phyloP scores from a whole-genome alignment of 2,113 vertebrate species.

The Mesembrinibis cayennensis region DNA sequence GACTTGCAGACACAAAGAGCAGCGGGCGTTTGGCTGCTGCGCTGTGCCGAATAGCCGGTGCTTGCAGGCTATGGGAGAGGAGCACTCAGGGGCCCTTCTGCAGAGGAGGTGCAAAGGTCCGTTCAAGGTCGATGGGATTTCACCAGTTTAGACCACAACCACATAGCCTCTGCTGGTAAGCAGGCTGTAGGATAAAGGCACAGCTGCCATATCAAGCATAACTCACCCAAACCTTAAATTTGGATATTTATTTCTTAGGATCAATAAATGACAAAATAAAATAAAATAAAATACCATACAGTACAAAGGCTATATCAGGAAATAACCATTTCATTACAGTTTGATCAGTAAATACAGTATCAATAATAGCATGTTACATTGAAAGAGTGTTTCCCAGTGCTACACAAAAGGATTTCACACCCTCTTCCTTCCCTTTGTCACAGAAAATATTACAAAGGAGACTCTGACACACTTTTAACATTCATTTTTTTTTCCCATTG shows the following conservation, averaged over 20 bases:
- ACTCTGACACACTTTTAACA: neutral
- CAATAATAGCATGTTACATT: constrained; percentile 4
- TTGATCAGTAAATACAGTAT: constrained; percentile 39
- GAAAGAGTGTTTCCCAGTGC: constrained; percentile 25
- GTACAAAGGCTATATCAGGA: constrained; percentile 58
- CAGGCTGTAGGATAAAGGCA: neutral
- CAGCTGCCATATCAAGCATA: neutral
- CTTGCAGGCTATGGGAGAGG: neutral
- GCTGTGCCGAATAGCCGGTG: neutral
- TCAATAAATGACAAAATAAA: constrained; percentile 52
- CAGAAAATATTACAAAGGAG: constrained; percentile 1
- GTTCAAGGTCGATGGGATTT: neutral
- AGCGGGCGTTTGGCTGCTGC: neutral
- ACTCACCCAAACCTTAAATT: neutral
- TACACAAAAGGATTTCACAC: neutral
- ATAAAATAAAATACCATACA: constrained; percentile 30
- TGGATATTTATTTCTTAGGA: constrained; percentile 60
- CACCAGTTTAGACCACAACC: neutral
- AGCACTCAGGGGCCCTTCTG: neutral
- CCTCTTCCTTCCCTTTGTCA: constrained; percentile 24
- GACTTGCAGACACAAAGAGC: neutral
- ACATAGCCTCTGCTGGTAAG: neutral
- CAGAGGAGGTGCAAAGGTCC: neutral
- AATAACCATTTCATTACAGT: constrained; percentile 30
- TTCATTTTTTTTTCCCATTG: neutral